Evolutionary conservation across 2,888 invertebrate species (phyloP), one percentile per base, ranked within the genome.

Genomic region (Azorinus chamasolen): DNA sequence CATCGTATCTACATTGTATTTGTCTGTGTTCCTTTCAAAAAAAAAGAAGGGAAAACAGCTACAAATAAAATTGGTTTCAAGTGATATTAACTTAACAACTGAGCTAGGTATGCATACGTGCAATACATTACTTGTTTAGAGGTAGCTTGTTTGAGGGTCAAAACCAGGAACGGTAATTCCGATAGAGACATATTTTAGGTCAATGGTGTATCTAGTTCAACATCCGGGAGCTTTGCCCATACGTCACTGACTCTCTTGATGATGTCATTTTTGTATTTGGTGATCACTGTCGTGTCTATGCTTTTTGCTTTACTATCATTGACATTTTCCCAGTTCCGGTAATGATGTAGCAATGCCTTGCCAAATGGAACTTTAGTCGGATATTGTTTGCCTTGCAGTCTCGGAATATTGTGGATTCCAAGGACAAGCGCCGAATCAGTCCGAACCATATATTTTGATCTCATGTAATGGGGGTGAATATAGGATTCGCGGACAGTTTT

Each of bases 371-470:
- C 75, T 14, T 65, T 61, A 8, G 59, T 45, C 3, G 46, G 48
- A 10, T 37, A 46, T 1, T 51, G 24, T 0, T 69, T 71, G 0
- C 68, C 24, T 1, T 79, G 51, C 18, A 64, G 51, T 6, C 39
- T 41, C 78, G 83, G 83, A 6, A 87, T 73, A 39, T 82, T 79
- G 51, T 90, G 90, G 22, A 90, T 87, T n/a, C 88, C 86, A 3
- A 88, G 78, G 6, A 70, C 70, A 8, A 81, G 82, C 4, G 86
- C 83, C 1, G 59, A 48, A 6, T 20, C 16, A 1, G 90, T 87
- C 48, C 83, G 74, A 0, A 87, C 74, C n/a, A 90, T 87, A 37
- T 83, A 84, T 72, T 90, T 90, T 14, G 89, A 86, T 18, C 90
- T 72, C 8, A 61, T 59, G 45, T 63, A 69, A n/a, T 55, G 51